phyloP scores from a whole-genome alignment of 1,140 invertebrate species.

The Plodia interpunctella region DNA sequence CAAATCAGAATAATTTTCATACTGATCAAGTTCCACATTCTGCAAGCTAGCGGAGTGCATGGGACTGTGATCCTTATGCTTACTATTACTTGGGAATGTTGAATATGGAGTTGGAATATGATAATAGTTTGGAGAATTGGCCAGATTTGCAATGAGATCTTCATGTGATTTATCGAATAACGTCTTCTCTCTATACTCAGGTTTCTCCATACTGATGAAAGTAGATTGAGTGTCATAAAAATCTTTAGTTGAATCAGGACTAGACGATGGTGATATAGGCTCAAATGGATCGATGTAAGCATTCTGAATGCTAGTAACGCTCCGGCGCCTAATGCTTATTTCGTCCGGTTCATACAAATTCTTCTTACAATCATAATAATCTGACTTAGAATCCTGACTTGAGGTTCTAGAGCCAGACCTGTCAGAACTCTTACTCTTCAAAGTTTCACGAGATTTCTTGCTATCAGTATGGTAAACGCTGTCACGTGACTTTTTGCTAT shows the following conservation, averaged over 20 bases:
- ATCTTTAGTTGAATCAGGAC: slow-evolving; percentile 81
- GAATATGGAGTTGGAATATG: slow-evolving; percentile 81
- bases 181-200: slow-evolving; percentile 62
- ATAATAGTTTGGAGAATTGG: slow-evolving; percentile 79
- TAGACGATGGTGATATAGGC: slow-evolving; percentile 78
- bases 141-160: slow-evolving; percentile 77
- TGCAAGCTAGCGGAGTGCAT: slow-evolving; percentile 82
- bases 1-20: slow-evolving; percentile 66
- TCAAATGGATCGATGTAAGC: slow-evolving; percentile 68
- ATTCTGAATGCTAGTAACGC: slow-evolving; percentile 56
- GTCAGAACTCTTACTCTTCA: slow-evolving; percentile 79
- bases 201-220: slow-evolving; percentile 64
- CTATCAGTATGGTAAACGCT: slow-evolving; percentile 81
- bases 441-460: slow-evolving; percentile 79
- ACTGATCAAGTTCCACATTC: slow-evolving; percentile 82
- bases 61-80: slow-evolving; percentile 78
- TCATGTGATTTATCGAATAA: slow-evolving; percentile 77
- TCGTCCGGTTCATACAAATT: slow-evolving; percentile 65
- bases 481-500: slow-evolving; percentile 80
- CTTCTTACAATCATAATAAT: slow-evolving; percentile 75
- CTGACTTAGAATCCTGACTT: slow-evolving; percentile 81
- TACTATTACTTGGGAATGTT: slow-evolving; percentile 78
- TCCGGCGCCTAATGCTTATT: slow-evolving; percentile 47
- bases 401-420: slow-evolving; percentile 78
- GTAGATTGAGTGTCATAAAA: slow-evolving; percentile 78